Evolutionary conservation across 1,140 invertebrate species (phyloP), one percentile per base, ranked within the genome.

Genomic region (Carposina sasakii): DNA sequence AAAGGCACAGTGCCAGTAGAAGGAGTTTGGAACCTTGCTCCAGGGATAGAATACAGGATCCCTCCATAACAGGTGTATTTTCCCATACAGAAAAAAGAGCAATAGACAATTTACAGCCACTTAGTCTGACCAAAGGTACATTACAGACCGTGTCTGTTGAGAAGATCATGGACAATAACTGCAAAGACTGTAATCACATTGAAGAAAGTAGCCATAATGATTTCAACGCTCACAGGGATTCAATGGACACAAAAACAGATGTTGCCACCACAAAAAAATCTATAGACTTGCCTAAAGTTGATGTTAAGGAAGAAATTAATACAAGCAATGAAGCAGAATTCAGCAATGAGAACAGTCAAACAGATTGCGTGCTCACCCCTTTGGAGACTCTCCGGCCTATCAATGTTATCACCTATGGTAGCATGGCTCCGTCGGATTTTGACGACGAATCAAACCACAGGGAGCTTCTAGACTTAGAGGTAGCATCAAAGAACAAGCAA

Each of bases 61-160:
- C n/a, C n/a, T n/a, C n/a, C n/a, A n/a, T n/a, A n/a, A n/a, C n/a
- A n/a, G n/a, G n/a, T n/a, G n/a, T n/a, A n/a, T n/a, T n/a, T n/a
- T n/a, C n/a, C n/a, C n/a, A n/a, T n/a, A n/a, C n/a, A n/a, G 75
- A 76, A 64, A 65, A 71, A 48, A 75, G 68, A 63, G 63, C 58
- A 21, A 68, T 75, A 21, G 72, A 62, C 43, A 78, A 73, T 60
- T 53, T 67, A 22, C 67, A 82, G 22, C 65, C 72, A 10, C 62
- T 75, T 2, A 33, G 37, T 43, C 68, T 79, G 46, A 56, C 65
- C 12, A 68, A 71, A 17, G 52, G 57, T 23, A 65, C 64, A 15
- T 49, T 76, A 8, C 66, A 81, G 12, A 79, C 84, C 19, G 74
- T 86, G 21, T 75, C 77, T 15, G 81, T 87, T 34, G 84, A 88